Conservation (phyloP, 1,140 invertebrate species). For the Achroia grisella region DNA sequence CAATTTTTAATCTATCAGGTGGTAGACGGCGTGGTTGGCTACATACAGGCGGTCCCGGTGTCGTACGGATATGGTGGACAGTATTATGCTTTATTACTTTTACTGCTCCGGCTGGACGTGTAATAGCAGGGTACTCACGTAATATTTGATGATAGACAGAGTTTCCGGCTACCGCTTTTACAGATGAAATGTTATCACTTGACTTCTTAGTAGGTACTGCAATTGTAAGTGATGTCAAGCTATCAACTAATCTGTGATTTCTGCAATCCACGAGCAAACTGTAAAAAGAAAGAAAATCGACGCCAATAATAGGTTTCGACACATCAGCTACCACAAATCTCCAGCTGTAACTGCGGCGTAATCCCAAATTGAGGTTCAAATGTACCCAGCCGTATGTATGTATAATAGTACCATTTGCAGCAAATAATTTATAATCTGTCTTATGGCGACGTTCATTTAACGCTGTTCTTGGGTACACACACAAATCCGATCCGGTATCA, state of each 20-base stretch:
- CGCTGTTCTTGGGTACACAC: conserved; percentile 7
- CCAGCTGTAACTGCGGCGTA: conserved; percentile 42
- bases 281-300: conserved; percentile 36
- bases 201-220: conserved; percentile 1
- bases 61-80: conserved; percentile 2
- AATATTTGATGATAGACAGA: not conserved
- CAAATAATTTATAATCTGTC: conserved; percentile 9
- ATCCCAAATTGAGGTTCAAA: conserved; percentile 24
- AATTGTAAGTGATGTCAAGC: not conserved
- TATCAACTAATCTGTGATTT: conserved; percentile 11
- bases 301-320: conserved; percentile 28
- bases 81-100: not conserved
- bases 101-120: not conserved
- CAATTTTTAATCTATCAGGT: not conserved
- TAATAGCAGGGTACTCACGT: conserved; percentile 2
- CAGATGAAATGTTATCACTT: not conserved
- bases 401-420: conserved; percentile 27
- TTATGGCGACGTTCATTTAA: conserved; percentile 1
- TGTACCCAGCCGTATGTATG: conserved; percentile 27
- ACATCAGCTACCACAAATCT: conserved; percentile 28
- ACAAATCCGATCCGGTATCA: conserved; percentile 11
- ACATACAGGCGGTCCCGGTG: not conserved
- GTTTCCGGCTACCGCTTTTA: conserved; percentile 1
- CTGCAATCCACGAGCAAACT: conserved; percentile 20
- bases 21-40: not conserved